Evolutionary conservation across 2,113 vertebrate species (phyloP).

Genomic region (Haemorhous mexicanus): DNA sequence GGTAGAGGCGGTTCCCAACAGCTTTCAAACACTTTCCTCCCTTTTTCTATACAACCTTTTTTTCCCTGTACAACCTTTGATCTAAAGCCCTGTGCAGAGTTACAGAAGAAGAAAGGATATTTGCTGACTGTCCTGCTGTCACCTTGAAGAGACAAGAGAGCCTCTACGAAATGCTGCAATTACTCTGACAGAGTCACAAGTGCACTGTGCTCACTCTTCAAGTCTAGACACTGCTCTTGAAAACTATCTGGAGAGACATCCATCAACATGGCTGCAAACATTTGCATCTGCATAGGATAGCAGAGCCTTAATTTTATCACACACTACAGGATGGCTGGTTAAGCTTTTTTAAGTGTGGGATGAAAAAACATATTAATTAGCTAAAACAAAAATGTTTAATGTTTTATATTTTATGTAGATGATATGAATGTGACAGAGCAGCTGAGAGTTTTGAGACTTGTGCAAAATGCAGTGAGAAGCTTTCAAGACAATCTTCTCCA

Average conservation of each 20-base stretch:
- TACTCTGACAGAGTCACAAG: background rate
- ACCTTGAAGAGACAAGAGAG: background rate
- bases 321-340: background rate
- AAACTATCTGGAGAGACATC: conserved; percentile 22
- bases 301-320: background rate
- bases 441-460: background rate
- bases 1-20: background rate
- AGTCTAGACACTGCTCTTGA: conserved; percentile 2
- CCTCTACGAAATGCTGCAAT: background rate
- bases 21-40: background rate
- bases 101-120: background rate
- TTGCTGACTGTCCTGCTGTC: background rate
- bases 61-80: background rate
- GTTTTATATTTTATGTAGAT: background rate
- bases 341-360: background rate
- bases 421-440: background rate
- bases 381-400: background rate
- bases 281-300: background rate
- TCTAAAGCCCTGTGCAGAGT: background rate
- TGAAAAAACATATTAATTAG: background rate
- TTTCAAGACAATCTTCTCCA: background rate
- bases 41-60: background rate
- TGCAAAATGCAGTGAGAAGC: background rate
- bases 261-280: conserved; percentile 1
- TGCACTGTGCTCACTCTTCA: background rate